Evolutionary conservation across 2,797 vertebrate species (phyloP).

Genomic region (Peromyscus melanophrys): DNA sequence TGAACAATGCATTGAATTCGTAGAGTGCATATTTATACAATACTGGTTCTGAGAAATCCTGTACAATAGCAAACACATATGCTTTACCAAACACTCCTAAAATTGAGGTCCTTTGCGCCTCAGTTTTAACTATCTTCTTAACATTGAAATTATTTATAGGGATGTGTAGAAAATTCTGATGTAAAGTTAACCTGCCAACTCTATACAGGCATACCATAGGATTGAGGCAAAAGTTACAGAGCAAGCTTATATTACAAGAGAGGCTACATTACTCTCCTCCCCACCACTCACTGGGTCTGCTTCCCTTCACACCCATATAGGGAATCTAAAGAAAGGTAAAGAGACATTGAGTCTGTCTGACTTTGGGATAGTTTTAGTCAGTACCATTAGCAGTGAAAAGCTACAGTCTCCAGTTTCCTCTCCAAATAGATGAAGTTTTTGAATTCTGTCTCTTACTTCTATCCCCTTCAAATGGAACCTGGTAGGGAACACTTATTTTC

Average conservation of each 20-base stretch:
- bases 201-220: not conserved
- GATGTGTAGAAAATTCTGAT: not conserved
- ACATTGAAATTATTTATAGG: not conserved
- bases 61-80: not conserved
- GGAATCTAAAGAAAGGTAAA: not conserved
- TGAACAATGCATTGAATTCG: not conserved
- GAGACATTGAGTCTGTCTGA: not conserved
- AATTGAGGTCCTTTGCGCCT: not conserved
- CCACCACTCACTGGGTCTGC: not conserved
- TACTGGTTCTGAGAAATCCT: not conserved
- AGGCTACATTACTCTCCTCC: not conserved
- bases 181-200: not conserved
- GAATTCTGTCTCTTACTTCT: not conserved
- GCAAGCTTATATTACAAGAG: not conserved
- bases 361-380: not conserved
- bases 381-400: not conserved
- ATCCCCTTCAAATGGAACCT: not conserved
- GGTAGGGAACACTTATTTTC: not conserved
- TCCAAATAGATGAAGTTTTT: slow-evolving; percentile 19
- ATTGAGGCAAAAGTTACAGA: not conserved
- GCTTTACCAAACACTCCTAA: not conserved
- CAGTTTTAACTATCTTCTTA: not conserved
- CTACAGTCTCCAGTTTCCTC: not conserved
- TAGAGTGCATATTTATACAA: not conserved
- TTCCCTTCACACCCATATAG: not conserved